Percentiles rank a stretch among this genome's conserved stretches.
These are phyloP conservation scores for Andrena trimmerana DNA, from an alignment of 2,888 invertebrate genomes.

Conservation along the genomic window DNA sequence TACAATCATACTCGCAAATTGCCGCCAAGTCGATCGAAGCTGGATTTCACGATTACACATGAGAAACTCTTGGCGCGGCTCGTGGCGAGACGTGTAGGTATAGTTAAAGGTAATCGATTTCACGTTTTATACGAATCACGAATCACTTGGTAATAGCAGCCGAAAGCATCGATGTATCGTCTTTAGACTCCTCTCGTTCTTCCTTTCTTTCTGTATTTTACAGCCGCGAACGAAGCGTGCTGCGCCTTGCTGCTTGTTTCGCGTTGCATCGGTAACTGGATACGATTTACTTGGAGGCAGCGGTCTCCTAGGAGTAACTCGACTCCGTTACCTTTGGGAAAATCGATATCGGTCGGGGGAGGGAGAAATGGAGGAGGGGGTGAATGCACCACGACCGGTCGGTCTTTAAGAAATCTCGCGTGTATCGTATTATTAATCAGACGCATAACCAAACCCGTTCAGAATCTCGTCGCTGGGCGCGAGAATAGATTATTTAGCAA, in stretches of 20 bases:
- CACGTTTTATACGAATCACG: constrained; percentile 1
- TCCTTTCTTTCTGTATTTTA: background rate
- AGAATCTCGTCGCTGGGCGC: background rate
- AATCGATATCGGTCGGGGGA: constrained; percentile 59
- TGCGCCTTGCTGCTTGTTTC: constrained; percentile 44
- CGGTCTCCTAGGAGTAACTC: constrained; percentile 66
- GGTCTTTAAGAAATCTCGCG: constrained; percentile 39
- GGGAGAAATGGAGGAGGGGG: constrained; percentile 22
- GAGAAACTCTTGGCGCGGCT: too few relatives aligned
- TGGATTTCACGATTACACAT: background rate
- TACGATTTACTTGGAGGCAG: constrained; percentile 55
- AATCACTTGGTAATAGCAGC: background rate
- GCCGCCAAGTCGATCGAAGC: background rate
- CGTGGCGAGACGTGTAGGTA: background rate
- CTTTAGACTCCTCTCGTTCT: background rate
- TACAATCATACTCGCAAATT: background rate
- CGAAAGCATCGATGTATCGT: background rate
- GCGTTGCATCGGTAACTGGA: constrained; percentile 64
- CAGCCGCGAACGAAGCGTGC: background rate
- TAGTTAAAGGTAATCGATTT: background rate
- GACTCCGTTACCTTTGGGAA: constrained; percentile 54
- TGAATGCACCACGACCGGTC: constrained; percentile 50
- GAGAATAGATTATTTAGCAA: background rate
- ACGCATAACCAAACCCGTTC: background rate
- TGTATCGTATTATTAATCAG: background rate